These are phyloP conservation scores for Scatophagus argus DNA, from an alignment of 2,113 vertebrate genomes.

Conservation along the genomic window DNA sequence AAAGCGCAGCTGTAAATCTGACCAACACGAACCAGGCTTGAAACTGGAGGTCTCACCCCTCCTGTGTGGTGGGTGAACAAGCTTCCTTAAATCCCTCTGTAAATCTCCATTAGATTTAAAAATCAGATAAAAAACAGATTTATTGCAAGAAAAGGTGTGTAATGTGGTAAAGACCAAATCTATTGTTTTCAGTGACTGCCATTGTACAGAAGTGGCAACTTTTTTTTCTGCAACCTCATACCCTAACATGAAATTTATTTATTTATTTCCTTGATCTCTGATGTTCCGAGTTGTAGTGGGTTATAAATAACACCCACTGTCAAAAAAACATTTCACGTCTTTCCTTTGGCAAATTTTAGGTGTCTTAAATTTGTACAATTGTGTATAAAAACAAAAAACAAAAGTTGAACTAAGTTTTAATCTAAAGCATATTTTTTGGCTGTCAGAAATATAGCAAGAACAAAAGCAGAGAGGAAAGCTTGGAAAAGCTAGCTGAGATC, in stretches of 20 bases:
- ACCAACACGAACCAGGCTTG: slow-evolving; percentile 42
- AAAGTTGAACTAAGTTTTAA: not conserved
- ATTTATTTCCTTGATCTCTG: slow-evolving; percentile 28
- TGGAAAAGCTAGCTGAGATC: not conserved
- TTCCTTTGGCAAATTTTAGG: not conserved
- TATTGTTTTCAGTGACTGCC: slow-evolving; percentile 39
- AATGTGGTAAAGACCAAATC: slow-evolving; percentile 17
- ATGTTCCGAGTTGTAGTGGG: not conserved
- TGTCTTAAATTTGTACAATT: not conserved
- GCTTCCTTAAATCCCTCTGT: slow-evolving; percentile 48
- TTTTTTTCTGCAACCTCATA: not conserved
- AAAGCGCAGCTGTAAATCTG: slow-evolving; percentile 71
- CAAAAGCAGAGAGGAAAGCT: not conserved
- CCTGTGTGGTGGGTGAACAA: slow-evolving; percentile 46
- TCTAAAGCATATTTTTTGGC: not conserved
- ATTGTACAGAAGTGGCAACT: not conserved
- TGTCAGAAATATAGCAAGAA: not conserved
- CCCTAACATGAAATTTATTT: not conserved
- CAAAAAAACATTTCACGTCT: not conserved
- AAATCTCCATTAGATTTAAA: slow-evolving; percentile 39
- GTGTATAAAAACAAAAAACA: not conserved
- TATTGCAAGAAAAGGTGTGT: slow-evolving; percentile 43
- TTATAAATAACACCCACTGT: slow-evolving; percentile 1
- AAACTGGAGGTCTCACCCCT: slow-evolving; percentile 40
- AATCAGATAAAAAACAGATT: too few relatives aligned